phyloP scores from a whole-genome alignment of 2,797 vertebrate genomes.

The Gephyroberyx darwinii region DNA sequence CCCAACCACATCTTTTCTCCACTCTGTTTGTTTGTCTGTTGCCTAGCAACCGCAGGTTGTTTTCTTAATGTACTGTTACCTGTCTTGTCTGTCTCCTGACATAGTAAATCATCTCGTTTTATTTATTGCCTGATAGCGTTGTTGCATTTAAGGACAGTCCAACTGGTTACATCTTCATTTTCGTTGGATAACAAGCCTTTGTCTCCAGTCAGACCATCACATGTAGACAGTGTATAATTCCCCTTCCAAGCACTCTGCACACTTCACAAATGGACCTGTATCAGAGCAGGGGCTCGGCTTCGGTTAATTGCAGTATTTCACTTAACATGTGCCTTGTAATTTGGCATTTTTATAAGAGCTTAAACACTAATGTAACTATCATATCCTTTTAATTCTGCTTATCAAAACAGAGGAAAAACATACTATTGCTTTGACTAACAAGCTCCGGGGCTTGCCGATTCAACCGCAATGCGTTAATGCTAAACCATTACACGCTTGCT shows the following conservation, averaged over 20 bases:
- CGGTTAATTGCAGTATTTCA: slow-evolving; percentile 55
- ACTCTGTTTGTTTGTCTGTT: slow-evolving; percentile 80
- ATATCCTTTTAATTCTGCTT: slow-evolving; percentile 52
- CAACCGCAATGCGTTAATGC: slow-evolving; percentile 42
- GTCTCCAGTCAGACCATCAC: slow-evolving; percentile 32
- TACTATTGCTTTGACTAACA: slow-evolving; percentile 33
- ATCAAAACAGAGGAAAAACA: slow-evolving; percentile 55
- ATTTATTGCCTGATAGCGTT: slow-evolving; percentile 62
- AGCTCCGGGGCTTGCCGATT: slow-evolving; percentile 20
- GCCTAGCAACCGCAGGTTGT: slow-evolving; percentile 79
- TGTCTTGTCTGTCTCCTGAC: slow-evolving; percentile 76
- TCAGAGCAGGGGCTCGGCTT: slow-evolving; percentile 31
- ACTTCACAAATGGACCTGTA: slow-evolving; percentile 28
- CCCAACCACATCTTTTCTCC: slow-evolving; percentile 64
- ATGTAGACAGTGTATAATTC: slow-evolving; percentile 24
- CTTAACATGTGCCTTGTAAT: slow-evolving; percentile 52
- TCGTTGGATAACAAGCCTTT: slow-evolving; percentile 48
- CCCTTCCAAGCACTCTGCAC: slow-evolving; percentile 8
- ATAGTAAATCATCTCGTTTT: slow-evolving; percentile 65
- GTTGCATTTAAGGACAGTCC: slow-evolving; percentile 43
- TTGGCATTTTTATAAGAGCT: slow-evolving; percentile 53
- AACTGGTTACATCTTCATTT: slow-evolving; percentile 33
- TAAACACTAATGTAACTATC: slow-evolving; percentile 18
- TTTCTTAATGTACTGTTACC: slow-evolving; percentile 75
- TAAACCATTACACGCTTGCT: slow-evolving; percentile 75